These are phyloP conservation scores for Oryzias woworae DNA, from an alignment of 2,113 vertebrate species.

Conservation along the genomic window DNA sequence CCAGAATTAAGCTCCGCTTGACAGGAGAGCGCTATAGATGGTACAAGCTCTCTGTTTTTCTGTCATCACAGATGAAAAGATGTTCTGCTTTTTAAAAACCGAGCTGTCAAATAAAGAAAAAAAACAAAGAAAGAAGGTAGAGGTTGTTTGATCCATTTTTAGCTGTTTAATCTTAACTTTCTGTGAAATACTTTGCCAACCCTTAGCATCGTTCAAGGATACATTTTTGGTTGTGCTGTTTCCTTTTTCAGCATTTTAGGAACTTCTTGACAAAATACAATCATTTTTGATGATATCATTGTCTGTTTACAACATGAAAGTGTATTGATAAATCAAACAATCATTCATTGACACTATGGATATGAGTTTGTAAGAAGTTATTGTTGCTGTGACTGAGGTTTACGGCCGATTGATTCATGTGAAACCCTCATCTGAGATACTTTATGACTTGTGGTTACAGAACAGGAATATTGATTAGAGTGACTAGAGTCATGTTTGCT, in stretches of 20 bases:
- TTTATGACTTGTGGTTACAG: conserved; percentile 40
- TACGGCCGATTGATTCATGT: conserved; percentile 17
- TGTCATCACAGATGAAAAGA: conserved; percentile 10
- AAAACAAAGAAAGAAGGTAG: conserved; percentile 7
- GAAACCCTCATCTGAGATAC: not conserved
- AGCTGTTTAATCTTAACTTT: not conserved
- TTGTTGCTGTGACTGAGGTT: too few species aligned
- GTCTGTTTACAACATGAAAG: conserved; percentile 18
- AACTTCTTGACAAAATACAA: too few species aligned
- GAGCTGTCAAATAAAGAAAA: conserved; percentile 4
- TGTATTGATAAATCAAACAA: not conserved
- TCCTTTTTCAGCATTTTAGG: too few species aligned
- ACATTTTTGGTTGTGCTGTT: too few species aligned
- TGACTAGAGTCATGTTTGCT: conserved; percentile 19
- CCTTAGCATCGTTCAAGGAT: too few species aligned
- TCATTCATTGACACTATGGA: too few species aligned
- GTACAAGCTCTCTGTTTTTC: conserved; percentile 9
- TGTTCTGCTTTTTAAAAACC: conserved; percentile 16
- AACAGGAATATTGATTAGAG: conserved; percentile 41
- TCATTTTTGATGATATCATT: not conserved
- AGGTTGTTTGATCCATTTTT: conserved; percentile 19
- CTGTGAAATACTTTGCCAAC: too few species aligned
- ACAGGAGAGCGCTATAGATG: conserved; percentile 4
- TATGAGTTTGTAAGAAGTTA: too few species aligned
- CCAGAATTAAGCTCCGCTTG: conserved; percentile 19